A percentile compares a stretch with the other conserved stretches of the same genome.
Conservation (phyloP, 1,140 invertebrate genomes). For the Pollicipes pollicipes region DNA sequence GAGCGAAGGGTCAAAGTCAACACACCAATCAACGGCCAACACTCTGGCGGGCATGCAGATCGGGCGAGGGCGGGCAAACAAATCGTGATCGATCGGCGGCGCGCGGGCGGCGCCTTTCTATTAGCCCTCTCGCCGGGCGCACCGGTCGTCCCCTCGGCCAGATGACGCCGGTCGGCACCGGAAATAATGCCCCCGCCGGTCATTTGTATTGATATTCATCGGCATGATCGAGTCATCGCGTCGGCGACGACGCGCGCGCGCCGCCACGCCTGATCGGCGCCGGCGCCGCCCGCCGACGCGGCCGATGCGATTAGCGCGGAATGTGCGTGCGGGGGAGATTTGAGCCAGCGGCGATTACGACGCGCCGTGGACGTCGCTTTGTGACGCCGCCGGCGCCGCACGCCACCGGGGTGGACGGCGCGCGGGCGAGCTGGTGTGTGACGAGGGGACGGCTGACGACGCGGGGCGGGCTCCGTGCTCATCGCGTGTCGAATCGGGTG, state of each 20-base stretch:
- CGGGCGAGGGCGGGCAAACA: background rate
- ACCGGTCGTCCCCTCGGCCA: background rate
- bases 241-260: too few relatives aligned
- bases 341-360: background rate
- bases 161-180: background rate
- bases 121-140: background rate
- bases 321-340: background rate
- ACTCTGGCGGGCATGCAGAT: too few relatives aligned
- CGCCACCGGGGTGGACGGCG: background rate
- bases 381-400: background rate
- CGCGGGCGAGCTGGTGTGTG: too few relatives aligned
- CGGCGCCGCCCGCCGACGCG: too few relatives aligned
- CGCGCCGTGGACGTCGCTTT: background rate
- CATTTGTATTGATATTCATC: conserved; percentile 2
- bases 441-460: too few relatives aligned
- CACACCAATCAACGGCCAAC: too few relatives aligned
- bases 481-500: too few relatives aligned
- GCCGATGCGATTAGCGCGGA: background rate
- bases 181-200: background rate
- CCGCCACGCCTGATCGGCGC: background rate
- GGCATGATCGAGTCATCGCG: background rate
- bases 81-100: background rate
- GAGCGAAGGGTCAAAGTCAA: too few relatives aligned
- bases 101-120: background rate
- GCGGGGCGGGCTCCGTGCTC: too few relatives aligned